These are phyloP conservation scores for Oscheius myriophilus DNA, from an alignment of 2,888 invertebrate genomes.

Conservation along the genomic window DNA sequence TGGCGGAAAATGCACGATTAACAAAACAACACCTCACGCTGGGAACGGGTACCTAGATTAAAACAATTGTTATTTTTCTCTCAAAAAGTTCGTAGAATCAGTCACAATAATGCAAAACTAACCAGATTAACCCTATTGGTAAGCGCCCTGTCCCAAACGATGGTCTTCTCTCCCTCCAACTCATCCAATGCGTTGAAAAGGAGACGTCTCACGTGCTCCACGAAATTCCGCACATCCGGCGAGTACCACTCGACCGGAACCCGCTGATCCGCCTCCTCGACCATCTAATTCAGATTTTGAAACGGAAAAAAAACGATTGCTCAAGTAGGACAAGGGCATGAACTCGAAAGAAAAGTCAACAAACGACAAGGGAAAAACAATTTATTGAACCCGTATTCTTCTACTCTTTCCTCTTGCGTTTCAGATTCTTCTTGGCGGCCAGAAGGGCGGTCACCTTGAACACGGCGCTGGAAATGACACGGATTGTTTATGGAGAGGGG, in stretches of 20 bases:
- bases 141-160: slow-evolving; percentile 63
- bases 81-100: no score
- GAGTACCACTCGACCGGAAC: neutral
- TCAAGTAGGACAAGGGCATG: neutral
- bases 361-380: slow-evolving; percentile 2
- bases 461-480: slow-evolving; percentile 33
- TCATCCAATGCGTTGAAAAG: slow-evolving; percentile 60
- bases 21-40: no score
- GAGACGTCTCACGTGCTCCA: slow-evolving; percentile 49
- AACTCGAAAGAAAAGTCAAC: neutral
- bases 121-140: slow-evolving; percentile 63
- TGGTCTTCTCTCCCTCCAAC: slow-evolving; percentile 61
- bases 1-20: no score
- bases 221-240: slow-evolving; percentile 39
- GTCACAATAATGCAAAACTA: no score
- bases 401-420: slow-evolving; percentile 9
- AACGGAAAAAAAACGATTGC: neutral
- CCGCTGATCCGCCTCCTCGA: no score
- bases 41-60: no score
- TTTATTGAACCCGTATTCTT: neutral
- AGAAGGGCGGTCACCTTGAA: slow-evolving; percentile 41
- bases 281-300: neutral
- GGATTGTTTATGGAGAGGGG: neutral
- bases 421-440: slow-evolving; percentile 38
- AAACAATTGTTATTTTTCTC: no score